Base-by-base conservation (phyloP, 1,140 invertebrate genomes). In the Dreissena rostriformis region DNA sequence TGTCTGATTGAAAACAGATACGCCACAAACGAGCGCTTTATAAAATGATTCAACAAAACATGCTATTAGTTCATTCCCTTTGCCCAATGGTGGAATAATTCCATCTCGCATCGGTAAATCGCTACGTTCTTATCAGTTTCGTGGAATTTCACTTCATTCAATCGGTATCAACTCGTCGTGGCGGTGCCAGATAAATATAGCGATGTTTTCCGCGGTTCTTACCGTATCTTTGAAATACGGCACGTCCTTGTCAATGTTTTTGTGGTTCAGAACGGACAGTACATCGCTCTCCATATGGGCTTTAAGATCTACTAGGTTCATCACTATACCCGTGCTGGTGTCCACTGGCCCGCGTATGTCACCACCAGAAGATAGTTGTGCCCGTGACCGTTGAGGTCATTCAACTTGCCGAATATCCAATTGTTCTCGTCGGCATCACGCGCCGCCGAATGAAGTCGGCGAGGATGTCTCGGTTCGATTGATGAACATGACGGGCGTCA, bases 51-150 rank as follows among this genome's bases (percentile, higher is more conserved):
- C n/a, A 39, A 39, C 2, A 39, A 39, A 39, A 39, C 39, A 39
- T 39, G 39, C 2, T 39, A 5, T 5, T 39, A 39, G 8, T 8
- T 39, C 39, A 39, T 39, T 39, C 8, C 39, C 39, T 5, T 2
- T 39, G 2, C 39, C 39, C 39, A 39, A 39, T 39, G 39, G 2
- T 39, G 39, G 39, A 39, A 39, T 39, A 2, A 39, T 39, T 39
- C n/a, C 39, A 39, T 49, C 15, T 94, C 91, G 53, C 94, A 94
- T 70, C 96, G 95, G 92, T 98, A 99, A 87, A 95, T 94, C 39
- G 98, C 96, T 90, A 98, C 96, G 94, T 99, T 99, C 92, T 99
- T 99, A 88, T 99, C 98, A 71, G 98, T 99, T 95, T 99, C 98
- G 92, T 97, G 95, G 84, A 99, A 96, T 94, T 98, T 98, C 0